These are phyloP conservation scores for Pheosia gnoma DNA, from an alignment of 2,888 invertebrate genomes.

Conservation along the genomic window DNA sequence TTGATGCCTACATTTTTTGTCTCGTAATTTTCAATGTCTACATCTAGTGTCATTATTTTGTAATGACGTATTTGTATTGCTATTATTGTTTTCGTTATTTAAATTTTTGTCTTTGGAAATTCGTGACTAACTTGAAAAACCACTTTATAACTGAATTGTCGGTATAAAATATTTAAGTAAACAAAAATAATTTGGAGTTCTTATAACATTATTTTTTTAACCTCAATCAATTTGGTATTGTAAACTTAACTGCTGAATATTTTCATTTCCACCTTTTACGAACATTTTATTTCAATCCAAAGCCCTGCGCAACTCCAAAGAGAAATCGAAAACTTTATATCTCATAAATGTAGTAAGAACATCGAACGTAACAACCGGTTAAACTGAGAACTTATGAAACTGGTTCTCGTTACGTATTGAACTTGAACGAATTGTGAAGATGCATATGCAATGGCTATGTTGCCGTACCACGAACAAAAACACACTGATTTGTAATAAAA, in stretches of 20 bases:
- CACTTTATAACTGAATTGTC: no score
- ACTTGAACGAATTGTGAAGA: conserved; percentile 54
- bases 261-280: neutral
- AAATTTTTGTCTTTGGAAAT: neutral
- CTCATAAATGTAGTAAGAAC: conserved; percentile 64
- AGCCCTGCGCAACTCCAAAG: conserved; percentile 20
- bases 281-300: conserved; percentile 5
- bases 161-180: no score
- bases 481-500: conserved; percentile 2
- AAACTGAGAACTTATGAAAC: conserved; percentile 64
- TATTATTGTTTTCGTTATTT: neutral
- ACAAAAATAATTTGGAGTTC: no score
- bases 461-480: conserved; percentile 33
- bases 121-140: neutral
- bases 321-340: conserved; percentile 46
- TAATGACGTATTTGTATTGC: neutral
- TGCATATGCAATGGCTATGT: conserved; percentile 40
- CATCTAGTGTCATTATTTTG: conserved; percentile 13
- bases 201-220: no score
- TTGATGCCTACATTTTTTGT: conserved; percentile 42
- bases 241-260: neutral
- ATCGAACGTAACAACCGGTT: conserved; percentile 60
- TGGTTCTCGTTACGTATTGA: conserved; percentile 66
- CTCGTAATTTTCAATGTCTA: conserved; percentile 38
- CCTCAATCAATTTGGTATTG: no score